Conservation (phyloP, 1,140 invertebrate genomes). For the Procambarus clarkii region DNA sequence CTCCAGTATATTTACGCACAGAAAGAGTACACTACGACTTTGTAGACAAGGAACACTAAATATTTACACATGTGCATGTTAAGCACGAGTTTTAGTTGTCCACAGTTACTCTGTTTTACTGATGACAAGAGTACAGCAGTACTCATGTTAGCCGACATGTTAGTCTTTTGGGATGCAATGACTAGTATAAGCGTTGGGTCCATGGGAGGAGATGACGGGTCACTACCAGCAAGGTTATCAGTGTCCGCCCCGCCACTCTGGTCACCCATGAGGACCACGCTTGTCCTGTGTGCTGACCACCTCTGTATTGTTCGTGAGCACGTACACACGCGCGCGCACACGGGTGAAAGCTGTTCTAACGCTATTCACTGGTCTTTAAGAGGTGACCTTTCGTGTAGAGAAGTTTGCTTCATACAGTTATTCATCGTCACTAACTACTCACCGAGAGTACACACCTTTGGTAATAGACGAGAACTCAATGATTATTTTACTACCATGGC, state of each 20-base stretch:
- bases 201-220: background rate
- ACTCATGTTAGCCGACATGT: background rate
- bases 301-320: background rate
- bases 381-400: too few relatives aligned
- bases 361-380: too few relatives aligned
- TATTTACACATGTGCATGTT: background rate
- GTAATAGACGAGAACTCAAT: background rate
- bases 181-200: conserved; percentile 10
- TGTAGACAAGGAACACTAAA: background rate
- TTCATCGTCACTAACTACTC: background rate
- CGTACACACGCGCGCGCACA: too few relatives aligned
- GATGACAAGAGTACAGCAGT: background rate
- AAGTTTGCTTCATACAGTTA: too few relatives aligned
- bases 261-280: background rate
- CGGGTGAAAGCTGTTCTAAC: too few relatives aligned
- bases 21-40: background rate
- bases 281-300: background rate
- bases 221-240: background rate
- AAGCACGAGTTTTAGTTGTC: background rate
- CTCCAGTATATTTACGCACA: background rate
- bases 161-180: background rate
- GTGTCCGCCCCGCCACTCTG: background rate
- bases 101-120: background rate
- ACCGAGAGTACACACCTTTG: background rate
- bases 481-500: background rate